Evolutionary conservation across 2,888 invertebrate genomes (phyloP), one percentile per base, ranked within the genome.

Genomic region (Phorcus lineatus): DNA sequence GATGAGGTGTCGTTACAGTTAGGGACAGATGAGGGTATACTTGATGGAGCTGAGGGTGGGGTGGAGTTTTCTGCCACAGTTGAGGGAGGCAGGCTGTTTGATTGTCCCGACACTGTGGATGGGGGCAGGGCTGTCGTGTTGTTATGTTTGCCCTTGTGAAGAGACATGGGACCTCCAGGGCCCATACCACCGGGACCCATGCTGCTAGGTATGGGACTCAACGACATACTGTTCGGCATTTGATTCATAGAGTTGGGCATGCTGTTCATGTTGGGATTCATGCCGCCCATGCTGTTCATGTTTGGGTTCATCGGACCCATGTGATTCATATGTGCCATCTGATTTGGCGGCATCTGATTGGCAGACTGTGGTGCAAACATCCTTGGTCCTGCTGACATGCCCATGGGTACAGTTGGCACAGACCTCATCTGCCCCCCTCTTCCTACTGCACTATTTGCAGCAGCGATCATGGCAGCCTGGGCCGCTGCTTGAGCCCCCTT

Each of bases 401-500:
- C 54, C 70, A 70, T 70, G 17, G 70, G 70, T 36, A 70, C 70
- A 7, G 57, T 22, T 22, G 76, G 76, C 16, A 76, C 76, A 6
- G 76, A 76, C 19, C 76, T 53, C 28, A 76, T 76, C 31, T 55
- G 53, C 13, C 24, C 31, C 13, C 54, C 76, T 31, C 76, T 53
- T 7, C 76, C 76, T 17, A 86, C 88, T 24, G 90, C 88, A 28
- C 89, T 87, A 80, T 87, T 90, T 17, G 91, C 91, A n/a, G 92
- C 91, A 36, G 91, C 92, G 62, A 89, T 84, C 86, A 92, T 87
- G 36, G 91, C 92, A 31, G 91, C 91, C 55, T 91, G 91, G n/a
- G 91, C 92, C 24, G 92, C 92, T 22, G 89, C 91, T 84, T 91
- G 91, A 54, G 91, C 92, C 78, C 90, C 91, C 84, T 91, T 91